Conservation (phyloP, 2,888 invertebrate genomes). For the Julus scandinavius region DNA sequence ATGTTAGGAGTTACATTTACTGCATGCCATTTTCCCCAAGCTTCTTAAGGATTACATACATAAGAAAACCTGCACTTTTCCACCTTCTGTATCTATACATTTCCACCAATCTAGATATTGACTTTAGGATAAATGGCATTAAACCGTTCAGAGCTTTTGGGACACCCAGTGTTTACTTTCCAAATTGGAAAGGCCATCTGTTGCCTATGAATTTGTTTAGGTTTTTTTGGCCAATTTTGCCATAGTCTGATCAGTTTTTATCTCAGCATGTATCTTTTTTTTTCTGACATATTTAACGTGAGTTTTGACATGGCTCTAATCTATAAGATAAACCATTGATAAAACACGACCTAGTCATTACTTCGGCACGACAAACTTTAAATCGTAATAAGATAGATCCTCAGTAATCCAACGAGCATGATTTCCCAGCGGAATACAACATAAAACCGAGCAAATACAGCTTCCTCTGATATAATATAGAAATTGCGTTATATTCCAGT, state of each 20-base stretch:
- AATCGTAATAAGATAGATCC: conserved; percentile 1
- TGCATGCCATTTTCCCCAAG: no score
- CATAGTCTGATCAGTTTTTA: background rate
- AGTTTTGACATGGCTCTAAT: background rate
- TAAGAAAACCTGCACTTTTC: no score
- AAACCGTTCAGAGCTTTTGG: background rate
- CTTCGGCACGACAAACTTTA: background rate
- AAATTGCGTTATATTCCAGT: background rate
- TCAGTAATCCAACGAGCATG: background rate
- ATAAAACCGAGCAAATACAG: background rate
- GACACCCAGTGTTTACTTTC: background rate
- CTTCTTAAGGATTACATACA: no score
- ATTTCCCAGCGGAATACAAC: background rate
- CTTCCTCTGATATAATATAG: background rate
- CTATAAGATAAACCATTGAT: background rate
- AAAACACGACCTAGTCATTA: background rate
- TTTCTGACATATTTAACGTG: background rate
- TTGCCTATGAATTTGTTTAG: no score
- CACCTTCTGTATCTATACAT: no score
- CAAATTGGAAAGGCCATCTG: background rate
- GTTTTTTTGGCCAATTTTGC: background rate
- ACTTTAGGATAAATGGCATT: background rate
- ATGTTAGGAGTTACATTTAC: no score
- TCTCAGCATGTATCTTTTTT: background rate
- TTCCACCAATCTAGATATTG: no score